phyloP scores from a whole-genome alignment of 1,140 invertebrate species.

The Atta cephalotes region DNA sequence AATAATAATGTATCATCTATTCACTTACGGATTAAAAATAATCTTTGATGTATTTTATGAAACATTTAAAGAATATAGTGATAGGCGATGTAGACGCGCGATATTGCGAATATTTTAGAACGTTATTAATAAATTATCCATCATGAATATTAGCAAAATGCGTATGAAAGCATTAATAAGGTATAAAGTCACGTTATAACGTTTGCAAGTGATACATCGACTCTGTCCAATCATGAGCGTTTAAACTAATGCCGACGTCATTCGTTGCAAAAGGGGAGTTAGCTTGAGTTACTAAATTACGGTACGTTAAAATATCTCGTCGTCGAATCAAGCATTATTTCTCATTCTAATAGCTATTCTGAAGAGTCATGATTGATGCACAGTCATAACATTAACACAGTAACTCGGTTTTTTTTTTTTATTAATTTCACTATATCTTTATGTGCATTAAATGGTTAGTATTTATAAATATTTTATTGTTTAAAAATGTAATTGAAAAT shows the following conservation, averaged over 20 bases:
- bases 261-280: conserved; percentile 20
- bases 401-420: not conserved
- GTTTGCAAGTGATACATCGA: conserved; percentile 5
- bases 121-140: not conserved
- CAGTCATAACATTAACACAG: not conserved
- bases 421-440: not conserved
- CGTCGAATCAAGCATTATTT: conserved; percentile 3
- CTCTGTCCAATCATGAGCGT: conserved; percentile 16
- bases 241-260: conserved; percentile 62
- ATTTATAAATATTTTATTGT: not conserved
- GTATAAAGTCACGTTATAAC: not conserved
- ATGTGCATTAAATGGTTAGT: not conserved
- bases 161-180: not conserved
- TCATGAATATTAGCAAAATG: not conserved
- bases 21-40: not conserved
- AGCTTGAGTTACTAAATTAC: conserved; percentile 61
- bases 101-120: not conserved
- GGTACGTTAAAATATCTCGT: conserved; percentile 58
- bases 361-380: not conserved
- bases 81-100: no score
- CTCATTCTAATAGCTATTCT: not conserved
- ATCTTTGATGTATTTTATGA: not conserved
- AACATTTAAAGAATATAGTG: not conserved
- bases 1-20: not conserved
- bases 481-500: not conserved